phyloP scores from a whole-genome alignment of 2,113 vertebrate genomes.

The Lanius collurio region DNA sequence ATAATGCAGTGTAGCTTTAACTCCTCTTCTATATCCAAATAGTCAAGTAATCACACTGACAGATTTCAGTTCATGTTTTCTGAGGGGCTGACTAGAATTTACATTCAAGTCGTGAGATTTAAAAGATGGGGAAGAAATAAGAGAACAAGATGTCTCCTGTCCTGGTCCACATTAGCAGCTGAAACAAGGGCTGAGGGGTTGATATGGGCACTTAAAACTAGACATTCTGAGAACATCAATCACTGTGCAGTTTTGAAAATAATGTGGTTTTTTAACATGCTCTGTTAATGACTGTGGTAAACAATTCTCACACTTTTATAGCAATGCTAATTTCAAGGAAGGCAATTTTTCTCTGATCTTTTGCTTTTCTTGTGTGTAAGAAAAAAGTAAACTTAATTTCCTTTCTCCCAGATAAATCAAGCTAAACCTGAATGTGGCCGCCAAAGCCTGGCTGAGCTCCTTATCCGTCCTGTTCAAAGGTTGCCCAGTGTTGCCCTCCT shows the following conservation, averaged over 20 bases:
- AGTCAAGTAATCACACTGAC: not conserved
- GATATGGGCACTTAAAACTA: not conserved
- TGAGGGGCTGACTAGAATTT: not conserved
- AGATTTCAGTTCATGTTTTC: not conserved
- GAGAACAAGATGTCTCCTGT: fast-evolving
- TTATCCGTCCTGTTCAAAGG: constrained; percentile 96
- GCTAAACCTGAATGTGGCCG: constrained; percentile 95
- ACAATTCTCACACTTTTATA: not conserved
- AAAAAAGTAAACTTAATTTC: not conserved
- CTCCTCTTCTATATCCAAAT: not conserved
- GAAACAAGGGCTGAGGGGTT: not conserved
- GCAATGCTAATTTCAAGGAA: not conserved
- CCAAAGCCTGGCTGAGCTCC: constrained; percentile 91
- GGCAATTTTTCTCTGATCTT: not conserved
- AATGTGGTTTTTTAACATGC: not conserved
- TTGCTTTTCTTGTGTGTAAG: not conserved
- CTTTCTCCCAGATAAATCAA: constrained; percentile 88
- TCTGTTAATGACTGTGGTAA: not conserved
- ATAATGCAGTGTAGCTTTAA: not conserved
- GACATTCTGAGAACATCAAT: not conserved
- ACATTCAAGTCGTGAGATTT: not conserved
- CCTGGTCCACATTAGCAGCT: not conserved
- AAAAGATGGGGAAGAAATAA: not conserved
- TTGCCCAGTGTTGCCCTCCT: constrained; percentile 93
- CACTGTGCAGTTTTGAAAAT: not conserved